Evolutionary conservation across 2,888 invertebrate species (phyloP), one percentile per base, ranked within the genome.

Genomic region (Drosophila pegasa): DNA sequence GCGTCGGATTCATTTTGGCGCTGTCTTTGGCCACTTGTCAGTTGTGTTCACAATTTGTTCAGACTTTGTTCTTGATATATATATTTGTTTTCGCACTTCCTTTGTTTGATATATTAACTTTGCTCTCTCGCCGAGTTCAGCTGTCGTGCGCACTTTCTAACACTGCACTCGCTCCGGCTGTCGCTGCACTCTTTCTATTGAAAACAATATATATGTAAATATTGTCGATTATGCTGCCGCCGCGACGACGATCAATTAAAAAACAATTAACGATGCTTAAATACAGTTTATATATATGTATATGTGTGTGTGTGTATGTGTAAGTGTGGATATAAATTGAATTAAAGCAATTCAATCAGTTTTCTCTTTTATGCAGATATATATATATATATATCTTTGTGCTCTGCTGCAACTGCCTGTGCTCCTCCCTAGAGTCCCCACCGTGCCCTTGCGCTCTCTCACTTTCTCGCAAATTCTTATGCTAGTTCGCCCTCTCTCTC

Each of bases 1-100:
- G 91, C 89, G 75, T 85, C 78, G 90, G 90, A 91, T 89, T 88
- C 91, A 91, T 91, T 79, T 80, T 88, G 74, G 71, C 57, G 65
- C 59, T 59, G 55, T 66, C 60, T 70, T 76, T 75, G 55, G 50
- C 71, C 75, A 78, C 66, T 78, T 60, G 52, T 61, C 57, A 64
- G 65, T 68, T 66, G 62, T 69, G 50, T 45, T 50, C 45, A 5
- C 43, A 43, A 43, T 62, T 38, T 33, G 20, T 54, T 59, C 61
- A 14, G 16, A 25, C 27, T 52, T 14, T 22, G 41, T 29, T 63
- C 10, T 68, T 22, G 47, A 45, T 45, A 16, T 12, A 16, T 40
- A 4, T 22, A 14, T 29, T 1, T 48, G 41, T 20, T 29, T 27
- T 57, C 40, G 61, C 35, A 10, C 7, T 37, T 48, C 4, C 22